Evolutionary conservation across 2,797 vertebrate genomes (phyloP), one percentile per base, ranked within the genome.

Genomic region (Catostomus latipinnis): DNA sequence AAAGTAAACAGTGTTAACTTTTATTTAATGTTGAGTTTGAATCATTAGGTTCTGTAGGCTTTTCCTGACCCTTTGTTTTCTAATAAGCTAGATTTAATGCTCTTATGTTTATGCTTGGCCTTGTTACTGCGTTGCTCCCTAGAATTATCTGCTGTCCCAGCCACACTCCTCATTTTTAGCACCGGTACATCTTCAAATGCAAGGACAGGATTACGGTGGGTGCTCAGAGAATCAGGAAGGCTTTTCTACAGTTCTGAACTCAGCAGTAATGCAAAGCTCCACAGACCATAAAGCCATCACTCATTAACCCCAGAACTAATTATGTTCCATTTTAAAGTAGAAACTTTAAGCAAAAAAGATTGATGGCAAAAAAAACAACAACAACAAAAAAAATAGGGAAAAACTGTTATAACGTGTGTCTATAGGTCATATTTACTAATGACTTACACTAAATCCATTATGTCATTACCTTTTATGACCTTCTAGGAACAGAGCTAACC

Each of bases 211-310:
- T 76, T 69, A 50, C 8, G 13, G 16, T 74, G 45, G 53, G 53
- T 7, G 1, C 62, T 58, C 53, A 49, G 43, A 67, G 18, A 58
- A 2, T 45, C 54, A 60, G 48, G 66, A 57, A 52, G 45, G 18
- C 45, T 68, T 77, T 77, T 77, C 18, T 14, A 50, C 8, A 77
- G 60, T 46, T 18, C 54, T 52, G 62, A 76, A 49, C 65, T 67
- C 16, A 68, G 54, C 65, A 68, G 8, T 12, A 34, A 8, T 50
- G 54, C 43, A 68, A 77, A 58, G 14, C 43, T 48, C n/a, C 8
- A 34, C 63, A 69, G 66, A 68, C 18, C 3, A 43, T 45, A 67
- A 45, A 34, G 34, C 62, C n/a, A 65, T 10, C 12, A 57, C 0
- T 56, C 62, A 66, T 76, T 56, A 22, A 76, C 62, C 52, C 16